Base-by-base conservation (phyloP, 2,888 invertebrate genomes). In the Ormyrus thymus region DNA sequence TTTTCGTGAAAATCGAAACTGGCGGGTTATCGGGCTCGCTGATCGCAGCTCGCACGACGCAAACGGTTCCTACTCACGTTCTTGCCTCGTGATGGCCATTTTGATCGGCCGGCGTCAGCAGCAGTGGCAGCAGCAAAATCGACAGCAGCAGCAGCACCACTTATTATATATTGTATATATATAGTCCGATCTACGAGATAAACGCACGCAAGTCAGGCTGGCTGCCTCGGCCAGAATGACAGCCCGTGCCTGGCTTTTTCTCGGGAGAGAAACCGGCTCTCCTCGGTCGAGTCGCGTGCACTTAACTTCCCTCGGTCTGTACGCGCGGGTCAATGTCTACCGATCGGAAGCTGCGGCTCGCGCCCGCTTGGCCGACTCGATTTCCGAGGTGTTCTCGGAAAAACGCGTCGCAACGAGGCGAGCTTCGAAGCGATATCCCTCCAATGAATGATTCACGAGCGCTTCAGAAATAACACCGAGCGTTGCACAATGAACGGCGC, bases 61-160 rank as follows among this genome's bases (percentile, higher is more conserved):
- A 29, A 29, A 29, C 29, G 29, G 29, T 29, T 29, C 29, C 78
- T 88, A 90, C 90, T 90, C 87, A 90, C 90, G 84, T 86, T 90
- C 89, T 83, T 89, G 87, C 83, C 85, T 89, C 83, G 86, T 88
- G 85, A 89, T 85, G 76, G 86, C 87, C 89, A 90, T 90, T 83
- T 90, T 83, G 71, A 74, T 61, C 77, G 66, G 61, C 65, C 29
- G 15, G 13, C n/a, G 15, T 64, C 45, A 48, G 7, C n/a, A n/a
- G 8, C 10, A 58, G n/a, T 5, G 7, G 53, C 50, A 10, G 29
- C 53, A 50, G n/a, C 56, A 11, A 15, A 1, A 6, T 13, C 61
- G 58, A 68, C 73, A 68, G 50, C 68, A 50, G 10, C 8, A 64
- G 46, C 62, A 55, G 29, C 10, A 61, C 29, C 10, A 58, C 50